Base-by-base conservation (phyloP, 2,888 invertebrate genomes). In the Drosophila acutilabella region DNA sequence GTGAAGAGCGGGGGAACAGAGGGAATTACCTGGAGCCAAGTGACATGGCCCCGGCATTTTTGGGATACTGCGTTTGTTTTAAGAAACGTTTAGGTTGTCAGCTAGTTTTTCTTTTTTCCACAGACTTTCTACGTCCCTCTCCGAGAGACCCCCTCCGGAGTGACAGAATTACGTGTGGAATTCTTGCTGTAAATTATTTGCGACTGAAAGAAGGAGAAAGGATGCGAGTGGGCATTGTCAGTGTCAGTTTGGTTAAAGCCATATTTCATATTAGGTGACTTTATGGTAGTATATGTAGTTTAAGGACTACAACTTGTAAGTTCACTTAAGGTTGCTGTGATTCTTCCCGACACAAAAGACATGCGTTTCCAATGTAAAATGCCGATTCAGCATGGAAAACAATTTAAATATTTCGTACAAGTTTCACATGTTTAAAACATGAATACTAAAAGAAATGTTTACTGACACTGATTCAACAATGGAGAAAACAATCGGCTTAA, bases 61-160 rank as follows among this genome's bases (percentile, higher is more conserved):
- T 68, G 59, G 64, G 58, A 30, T 56, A 26, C 56, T 59, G 79
- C 80, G 78, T 88, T 80, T 72, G 79, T 81, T 88, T 79, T 67
- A 81, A 77, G 83, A 73, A 77, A 73, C 88, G 86, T 85, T 83
- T 88, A 72, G 87, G 83, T 77, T 85, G 80, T 88, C 86, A 88
- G 86, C 67, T 73, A 80, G 74, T 79, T 81, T 78, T 82, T 75
- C 70, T 73, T 75, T 81, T 79, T 73, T 68, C 30, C 30, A 33
- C 48, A 14, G 33, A 45, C 14, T 36, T 13, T 13, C 13, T 58
- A 13, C 61, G 44, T 11, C 14, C 16, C 14, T 10, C 2, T 1
- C 30, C 26, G 8, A 1, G n/a, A 44, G 13, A 36, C 36, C n/a
- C 16, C 14, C 44, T 40, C 52, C 14, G 54, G 51, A 33, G 57